Evolutionary conservation across 2,797 vertebrate species (phyloP).

Genomic region (Eulemur albifrons): DNA sequence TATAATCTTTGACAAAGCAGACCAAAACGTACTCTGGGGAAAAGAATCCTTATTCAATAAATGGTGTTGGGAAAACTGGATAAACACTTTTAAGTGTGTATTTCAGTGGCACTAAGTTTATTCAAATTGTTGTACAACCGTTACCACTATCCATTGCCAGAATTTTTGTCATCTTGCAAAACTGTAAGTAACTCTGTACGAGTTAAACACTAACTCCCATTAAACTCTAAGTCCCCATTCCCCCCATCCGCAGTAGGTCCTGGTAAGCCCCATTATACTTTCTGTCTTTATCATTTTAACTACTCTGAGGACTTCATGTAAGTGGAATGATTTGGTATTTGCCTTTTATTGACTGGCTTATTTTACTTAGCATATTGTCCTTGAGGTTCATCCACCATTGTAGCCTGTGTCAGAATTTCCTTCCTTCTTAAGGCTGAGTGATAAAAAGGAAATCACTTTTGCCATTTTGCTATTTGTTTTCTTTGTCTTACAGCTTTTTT

Average conservation of each 20-base stretch:
- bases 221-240: neutral
- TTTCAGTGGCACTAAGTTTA: neutral
- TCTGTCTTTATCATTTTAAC: neutral
- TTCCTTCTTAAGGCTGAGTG: neutral
- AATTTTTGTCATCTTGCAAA: neutral
- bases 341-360: neutral
- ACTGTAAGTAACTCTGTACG: neutral
- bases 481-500: neutral
- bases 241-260: rapidly evolving
- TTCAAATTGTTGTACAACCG: neutral
- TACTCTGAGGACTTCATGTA: neutral
- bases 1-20: too few species aligned
- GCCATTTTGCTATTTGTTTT: neutral
- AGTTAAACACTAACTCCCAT: neutral
- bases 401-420: neutral
- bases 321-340: neutral
- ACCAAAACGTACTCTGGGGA: too few species aligned
- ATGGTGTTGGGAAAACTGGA: too few species aligned
- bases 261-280: neutral
- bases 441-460: neutral
- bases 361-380: neutral
- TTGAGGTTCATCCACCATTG: neutral
- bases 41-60: too few species aligned
- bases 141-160: neutral
- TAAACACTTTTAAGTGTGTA: neutral